Conservation (phyloP, 2,888 invertebrate species). For the Cataglyphis rosenhaueri region DNA sequence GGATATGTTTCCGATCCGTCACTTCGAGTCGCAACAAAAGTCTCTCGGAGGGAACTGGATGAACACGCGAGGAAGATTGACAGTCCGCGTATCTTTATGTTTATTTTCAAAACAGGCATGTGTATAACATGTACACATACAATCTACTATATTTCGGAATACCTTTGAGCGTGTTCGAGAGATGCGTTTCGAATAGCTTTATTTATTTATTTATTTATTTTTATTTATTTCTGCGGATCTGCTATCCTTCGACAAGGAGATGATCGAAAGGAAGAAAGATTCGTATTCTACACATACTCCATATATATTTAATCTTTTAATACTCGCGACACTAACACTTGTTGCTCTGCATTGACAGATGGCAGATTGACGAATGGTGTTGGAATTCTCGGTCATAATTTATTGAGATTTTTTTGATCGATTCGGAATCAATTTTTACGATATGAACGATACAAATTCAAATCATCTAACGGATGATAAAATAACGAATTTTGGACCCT, state of each 20-base stretch:
- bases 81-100: neutral
- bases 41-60: slow-evolving; percentile 25
- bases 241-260: slow-evolving; percentile 1
- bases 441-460: neutral
- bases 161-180: neutral
- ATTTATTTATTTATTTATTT: neutral
- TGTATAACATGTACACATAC: slow-evolving; percentile 5
- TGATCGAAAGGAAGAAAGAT: slow-evolving; percentile 11
- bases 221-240: neutral
- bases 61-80: slow-evolving; percentile 15
- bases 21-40: slow-evolving; percentile 44
- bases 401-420: neutral
- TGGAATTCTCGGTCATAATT: neutral
- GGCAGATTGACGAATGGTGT: neutral
- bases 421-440: neutral
- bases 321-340: slow-evolving; percentile 31
- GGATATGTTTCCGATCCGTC: slow-evolving; percentile 62
- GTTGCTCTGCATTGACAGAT: slow-evolving; percentile 9
- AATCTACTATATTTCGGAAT: slow-evolving; percentile 7
- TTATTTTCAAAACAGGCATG: slow-evolving; percentile 10
- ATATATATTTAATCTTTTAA: slow-evolving; percentile 26
- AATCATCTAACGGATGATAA: neutral
- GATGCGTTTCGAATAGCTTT: neutral
- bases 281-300: neutral
- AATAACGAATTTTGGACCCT: neutral